Evolutionary conservation across 2,888 invertebrate species (phyloP).

Genomic region (Creontiades dilutus): DNA sequence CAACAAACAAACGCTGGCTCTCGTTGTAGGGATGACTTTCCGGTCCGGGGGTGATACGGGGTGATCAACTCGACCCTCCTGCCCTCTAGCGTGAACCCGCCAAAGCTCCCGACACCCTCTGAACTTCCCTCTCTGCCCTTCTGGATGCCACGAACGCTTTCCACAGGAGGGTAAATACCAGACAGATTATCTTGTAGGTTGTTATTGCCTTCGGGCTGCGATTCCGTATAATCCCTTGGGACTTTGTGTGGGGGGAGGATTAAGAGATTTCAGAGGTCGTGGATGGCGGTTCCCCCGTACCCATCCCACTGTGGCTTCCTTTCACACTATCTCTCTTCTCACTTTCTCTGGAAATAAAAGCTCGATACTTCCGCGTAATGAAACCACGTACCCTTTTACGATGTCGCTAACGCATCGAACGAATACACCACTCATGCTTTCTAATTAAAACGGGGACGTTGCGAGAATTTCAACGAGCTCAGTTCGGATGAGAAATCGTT

Average conservation of each 20-base stretch:
- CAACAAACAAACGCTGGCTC: neutral
- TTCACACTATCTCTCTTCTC: neutral
- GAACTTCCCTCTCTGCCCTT: neutral
- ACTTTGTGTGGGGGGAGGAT: conserved; percentile 30
- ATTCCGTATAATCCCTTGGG: conserved; percentile 51
- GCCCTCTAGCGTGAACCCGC: neutral
- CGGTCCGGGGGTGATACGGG: neutral
- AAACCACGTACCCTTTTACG: conserved; percentile 55
- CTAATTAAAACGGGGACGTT: conserved; percentile 16
- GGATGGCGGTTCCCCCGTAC: neutral
- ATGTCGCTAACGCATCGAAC: conserved; percentile 13
- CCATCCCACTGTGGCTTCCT: conserved; percentile 1
- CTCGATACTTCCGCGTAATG: conserved; percentile 55
- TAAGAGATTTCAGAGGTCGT: conserved; percentile 57
- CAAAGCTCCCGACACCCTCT: conserved; percentile 17
- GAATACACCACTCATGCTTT: conserved; percentile 9
- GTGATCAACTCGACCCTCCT: neutral
- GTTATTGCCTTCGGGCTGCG: conserved; percentile 58
- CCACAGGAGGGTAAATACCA: conserved; percentile 49
- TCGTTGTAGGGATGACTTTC: neutral
- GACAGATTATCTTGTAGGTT: conserved; percentile 62
- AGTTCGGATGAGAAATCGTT: no score
- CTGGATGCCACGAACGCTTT: conserved; percentile 37
- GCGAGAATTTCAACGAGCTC: conserved; percentile 4
- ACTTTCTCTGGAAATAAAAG: neutral